These are phyloP conservation scores for Chironomus tentans DNA, from an alignment of 2,888 invertebrate genomes.

Conservation along the genomic window DNA sequence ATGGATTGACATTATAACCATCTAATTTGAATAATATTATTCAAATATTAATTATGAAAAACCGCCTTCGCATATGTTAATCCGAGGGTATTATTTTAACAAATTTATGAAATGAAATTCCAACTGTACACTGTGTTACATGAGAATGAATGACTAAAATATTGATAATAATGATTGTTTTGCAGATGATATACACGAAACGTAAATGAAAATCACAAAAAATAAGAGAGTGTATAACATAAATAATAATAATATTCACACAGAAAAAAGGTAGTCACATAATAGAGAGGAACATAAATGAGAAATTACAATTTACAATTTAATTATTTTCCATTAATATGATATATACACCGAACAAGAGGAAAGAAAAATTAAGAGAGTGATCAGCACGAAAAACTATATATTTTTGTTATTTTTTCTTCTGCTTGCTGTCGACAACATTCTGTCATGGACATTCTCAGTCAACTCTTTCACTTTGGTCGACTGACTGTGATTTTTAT, in stretches of 20 bases:
- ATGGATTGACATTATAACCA: conserved; percentile 26
- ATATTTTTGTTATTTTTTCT: not conserved
- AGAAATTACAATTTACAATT: not conserved
- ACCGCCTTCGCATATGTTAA: conserved; percentile 26
- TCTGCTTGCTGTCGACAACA: not conserved
- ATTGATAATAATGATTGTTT: conserved; percentile 6
- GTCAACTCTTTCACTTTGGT: not conserved
- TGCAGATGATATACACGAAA: conserved; percentile 2
- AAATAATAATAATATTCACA: not conserved
- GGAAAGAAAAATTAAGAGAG: too few relatives aligned
- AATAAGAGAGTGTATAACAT: not conserved
- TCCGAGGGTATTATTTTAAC: conserved; percentile 6
- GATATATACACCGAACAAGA: too few relatives aligned
- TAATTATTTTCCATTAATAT: not conserved
- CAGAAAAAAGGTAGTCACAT: not conserved
- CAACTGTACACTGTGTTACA: not conserved
- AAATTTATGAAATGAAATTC: not conserved
- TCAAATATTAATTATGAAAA: conserved; percentile 26
- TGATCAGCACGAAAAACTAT: too few relatives aligned
- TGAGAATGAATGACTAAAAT: conserved; percentile 8
- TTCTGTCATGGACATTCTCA: not conserved
- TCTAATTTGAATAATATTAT: conserved; percentile 26
- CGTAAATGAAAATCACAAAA: not conserved
- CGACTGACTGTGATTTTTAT: not conserved
- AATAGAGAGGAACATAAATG: not conserved